A percentile compares a stretch with the other conserved stretches of the same genome.
phyloP scores from a whole-genome alignment of 1,140 invertebrate genomes.

The Oryctes rhinoceros region DNA sequence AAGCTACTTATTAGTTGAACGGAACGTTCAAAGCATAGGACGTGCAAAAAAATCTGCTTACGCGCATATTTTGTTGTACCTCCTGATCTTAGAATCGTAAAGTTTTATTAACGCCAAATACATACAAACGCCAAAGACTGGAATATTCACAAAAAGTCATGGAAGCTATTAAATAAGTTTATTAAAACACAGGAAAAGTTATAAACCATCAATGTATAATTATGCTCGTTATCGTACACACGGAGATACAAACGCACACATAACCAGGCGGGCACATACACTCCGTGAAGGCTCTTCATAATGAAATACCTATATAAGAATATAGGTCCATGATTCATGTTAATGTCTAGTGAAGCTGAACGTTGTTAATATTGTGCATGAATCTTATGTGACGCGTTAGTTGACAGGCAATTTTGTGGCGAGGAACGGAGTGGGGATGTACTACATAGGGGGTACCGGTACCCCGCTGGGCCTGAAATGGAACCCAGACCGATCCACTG shows the following conservation, averaged over 20 bases:
- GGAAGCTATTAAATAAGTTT: conserved; percentile 28
- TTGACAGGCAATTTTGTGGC: conserved; percentile 53
- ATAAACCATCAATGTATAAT: conserved; percentile 19
- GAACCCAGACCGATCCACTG: conserved; percentile 53
- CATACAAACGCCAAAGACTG: background rate
- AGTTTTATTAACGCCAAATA: background rate
- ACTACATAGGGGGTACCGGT: conserved; percentile 48
- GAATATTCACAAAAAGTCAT: background rate
- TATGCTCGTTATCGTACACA: conserved; percentile 2
- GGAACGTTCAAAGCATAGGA: background rate
- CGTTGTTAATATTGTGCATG: conserved; percentile 47
- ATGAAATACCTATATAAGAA: conserved; percentile 31
- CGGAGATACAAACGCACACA: background rate
- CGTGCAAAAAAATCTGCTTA: background rate
- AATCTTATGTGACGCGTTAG: conserved; percentile 48
- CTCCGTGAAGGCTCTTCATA: background rate
- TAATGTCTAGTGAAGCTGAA: conserved; percentile 42
- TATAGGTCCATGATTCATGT: conserved; percentile 39
- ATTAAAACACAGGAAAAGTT: conserved; percentile 25
- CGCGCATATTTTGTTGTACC: background rate
- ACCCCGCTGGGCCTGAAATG: conserved; percentile 57
- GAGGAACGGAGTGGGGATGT: conserved; percentile 41
- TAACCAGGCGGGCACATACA: background rate
- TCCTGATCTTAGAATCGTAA: conserved; percentile 3
- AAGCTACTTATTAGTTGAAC: background rate